Evolutionary conservation across 2,888 invertebrate species (phyloP).

Genomic region (Lingula anatina): DNA sequence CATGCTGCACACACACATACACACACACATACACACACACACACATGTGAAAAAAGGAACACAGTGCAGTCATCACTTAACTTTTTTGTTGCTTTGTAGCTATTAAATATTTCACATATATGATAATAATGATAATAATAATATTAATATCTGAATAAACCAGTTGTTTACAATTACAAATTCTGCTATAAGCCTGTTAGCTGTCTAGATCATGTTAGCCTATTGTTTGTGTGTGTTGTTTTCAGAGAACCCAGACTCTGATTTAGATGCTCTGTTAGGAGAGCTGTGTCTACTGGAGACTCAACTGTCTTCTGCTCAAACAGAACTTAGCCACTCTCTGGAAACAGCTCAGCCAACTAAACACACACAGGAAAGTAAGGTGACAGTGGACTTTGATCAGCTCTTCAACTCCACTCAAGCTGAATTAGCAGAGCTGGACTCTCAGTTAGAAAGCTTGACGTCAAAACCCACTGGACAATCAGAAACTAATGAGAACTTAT

Average conservation of each 20-base stretch:
- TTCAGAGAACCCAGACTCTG: slow-evolving; percentile 88
- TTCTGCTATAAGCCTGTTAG: not conserved
- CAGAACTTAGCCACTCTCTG: slow-evolving; percentile 53
- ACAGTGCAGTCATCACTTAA: too few species aligned
- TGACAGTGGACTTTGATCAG: too few species aligned
- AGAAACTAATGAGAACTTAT: too few species aligned
- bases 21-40: too few species aligned
- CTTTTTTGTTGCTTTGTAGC: not conserved
- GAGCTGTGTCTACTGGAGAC: slow-evolving; percentile 88
- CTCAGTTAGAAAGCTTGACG: too few species aligned
- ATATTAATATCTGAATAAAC: not conserved
- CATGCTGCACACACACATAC: too few species aligned
- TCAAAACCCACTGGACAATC: too few species aligned
- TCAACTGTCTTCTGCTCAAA: slow-evolving; percentile 39
- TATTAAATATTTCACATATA: not conserved
- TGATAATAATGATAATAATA: not conserved
- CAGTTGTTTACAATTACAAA: not conserved
- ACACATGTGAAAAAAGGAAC: too few species aligned
- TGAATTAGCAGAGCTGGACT: too few species aligned
- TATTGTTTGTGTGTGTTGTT: too few species aligned
- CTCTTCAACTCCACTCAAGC: too few species aligned
- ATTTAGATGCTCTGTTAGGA: slow-evolving; percentile 92
- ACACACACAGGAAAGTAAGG: too few species aligned
- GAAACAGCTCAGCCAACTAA: slow-evolving; percentile 5
- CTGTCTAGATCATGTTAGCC: not conserved